Base-by-base conservation (phyloP, 2,113 vertebrate genomes). In the Microcebus ravelobensis region DNA sequence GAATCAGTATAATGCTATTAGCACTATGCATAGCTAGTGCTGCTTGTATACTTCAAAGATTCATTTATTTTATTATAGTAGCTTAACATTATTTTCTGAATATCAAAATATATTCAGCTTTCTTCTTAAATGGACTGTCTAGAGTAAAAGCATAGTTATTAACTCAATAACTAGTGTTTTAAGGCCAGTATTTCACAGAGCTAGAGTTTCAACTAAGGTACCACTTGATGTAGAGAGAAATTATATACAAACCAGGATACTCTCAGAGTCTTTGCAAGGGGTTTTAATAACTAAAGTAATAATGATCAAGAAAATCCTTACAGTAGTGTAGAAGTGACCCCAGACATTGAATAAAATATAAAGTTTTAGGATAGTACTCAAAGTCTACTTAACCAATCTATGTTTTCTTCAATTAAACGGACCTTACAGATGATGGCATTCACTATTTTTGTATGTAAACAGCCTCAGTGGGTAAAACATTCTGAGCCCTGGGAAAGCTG, bases 131-230 rank as follows among this genome's bases (percentile, higher is more conserved):
- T 68, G 48, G 36, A 67, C 20, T 48, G 0, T 7, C 29, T 55
- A 88, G n/a, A 88, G 25, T 23, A 97, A 96, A 93, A 77, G 25
- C 50, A 86, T 29, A 86, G 39, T 90, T 61, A 39, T 77, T 2
- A 45, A 93, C 17, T 21, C 29, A 20, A 31, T 61, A 65, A 74
- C 48, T 13, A 91, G 23, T 48, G 68, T 7, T 89, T 31, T 36
- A 94, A 86, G 20, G 52, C 12, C 92, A 97, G 70, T 67, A 39
- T 93, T 96, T 97, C 86, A 95, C 84, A 88, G 4, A 70, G 13
- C 8, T 73, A 31, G 39, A 67, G 42, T 81, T 95, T 88, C 10
- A 34, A 34, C 8, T 90, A 31, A 96, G 68, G 29, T 6, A 18
- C 31, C 84, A 59, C 15, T 52, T 91, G 71, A 59, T 18, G 0